Evolutionary conservation across 1,140 invertebrate genomes (phyloP).

Genomic region (Caenorhabditis brenneri): DNA sequence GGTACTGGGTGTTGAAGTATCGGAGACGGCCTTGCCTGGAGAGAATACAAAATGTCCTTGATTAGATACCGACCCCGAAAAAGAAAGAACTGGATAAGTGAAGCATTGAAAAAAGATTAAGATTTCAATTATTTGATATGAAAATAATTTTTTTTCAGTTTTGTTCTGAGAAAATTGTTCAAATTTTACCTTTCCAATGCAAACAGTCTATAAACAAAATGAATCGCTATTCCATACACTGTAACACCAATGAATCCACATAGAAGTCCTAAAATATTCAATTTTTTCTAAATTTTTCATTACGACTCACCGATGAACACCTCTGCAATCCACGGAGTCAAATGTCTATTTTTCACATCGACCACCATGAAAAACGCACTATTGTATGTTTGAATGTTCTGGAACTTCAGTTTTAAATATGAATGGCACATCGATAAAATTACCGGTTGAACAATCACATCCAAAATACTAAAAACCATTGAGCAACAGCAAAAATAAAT

Average conservation of each 20-base stretch:
- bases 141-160: too few species aligned
- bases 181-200: background rate
- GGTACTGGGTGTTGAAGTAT: background rate
- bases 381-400: slow-evolving; percentile 4
- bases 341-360: background rate
- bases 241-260: background rate
- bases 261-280: background rate
- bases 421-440: too few species aligned
- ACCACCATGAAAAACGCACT: background rate
- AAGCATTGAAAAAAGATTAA: too few species aligned
- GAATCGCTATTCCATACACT: background rate
- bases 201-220: background rate
- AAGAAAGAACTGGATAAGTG: too few species aligned
- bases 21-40: background rate
- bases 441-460: slow-evolving; percentile 14
- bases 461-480: background rate
- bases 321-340: background rate
- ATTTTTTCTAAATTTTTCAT: background rate
- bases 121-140: too few species aligned
- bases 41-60: too few species aligned
- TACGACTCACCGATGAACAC: background rate
- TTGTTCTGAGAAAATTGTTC: too few species aligned
- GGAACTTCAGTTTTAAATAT: background rate
- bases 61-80: too few species aligned
- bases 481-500: background rate